Conservation (phyloP, 2,113 vertebrate species). For the Nematolebias whitei region DNA sequence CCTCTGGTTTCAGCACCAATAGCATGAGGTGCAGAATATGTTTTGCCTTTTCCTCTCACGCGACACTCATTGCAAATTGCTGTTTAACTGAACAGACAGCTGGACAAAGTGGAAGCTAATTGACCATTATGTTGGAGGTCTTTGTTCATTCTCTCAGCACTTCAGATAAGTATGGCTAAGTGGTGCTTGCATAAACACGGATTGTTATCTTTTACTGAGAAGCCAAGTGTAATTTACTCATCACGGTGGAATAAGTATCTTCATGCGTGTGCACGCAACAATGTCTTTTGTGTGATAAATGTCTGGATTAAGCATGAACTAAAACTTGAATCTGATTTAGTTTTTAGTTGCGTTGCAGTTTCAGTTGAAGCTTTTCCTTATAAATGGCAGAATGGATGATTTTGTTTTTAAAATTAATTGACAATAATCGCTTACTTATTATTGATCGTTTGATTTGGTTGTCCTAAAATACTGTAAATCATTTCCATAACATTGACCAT, state of each 20-base stretch:
- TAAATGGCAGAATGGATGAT: not conserved
- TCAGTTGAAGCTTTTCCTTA: not conserved
- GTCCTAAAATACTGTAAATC: too few species aligned
- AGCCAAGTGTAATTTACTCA: constrained; percentile 34
- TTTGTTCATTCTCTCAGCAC: constrained; percentile 65
- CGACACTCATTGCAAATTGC: constrained; percentile 40
- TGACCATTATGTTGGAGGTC: constrained; percentile 60
- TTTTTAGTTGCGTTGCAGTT: too few species aligned
- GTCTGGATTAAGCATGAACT: too few species aligned
- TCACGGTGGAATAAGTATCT: constrained; percentile 26
- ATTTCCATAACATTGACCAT: too few species aligned
- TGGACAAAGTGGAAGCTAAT: constrained; percentile 57
- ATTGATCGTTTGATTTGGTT: too few species aligned
- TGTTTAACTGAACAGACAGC: constrained; percentile 27
- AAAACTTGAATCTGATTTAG: too few species aligned
- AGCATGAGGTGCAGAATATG: constrained; percentile 42
- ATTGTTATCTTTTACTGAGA: constrained; percentile 66
- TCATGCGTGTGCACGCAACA: constrained; percentile 1
- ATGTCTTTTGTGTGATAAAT: constrained; percentile 7
- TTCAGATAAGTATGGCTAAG: constrained; percentile 66
- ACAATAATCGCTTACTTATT: not conserved
- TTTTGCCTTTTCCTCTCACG: constrained; percentile 61
- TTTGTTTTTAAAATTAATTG: not conserved
- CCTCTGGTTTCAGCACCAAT: constrained; percentile 26
- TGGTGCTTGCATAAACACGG: constrained; percentile 67